phyloP scores from a whole-genome alignment of 2,888 invertebrate species.

The Chymomyza caudatula region DNA sequence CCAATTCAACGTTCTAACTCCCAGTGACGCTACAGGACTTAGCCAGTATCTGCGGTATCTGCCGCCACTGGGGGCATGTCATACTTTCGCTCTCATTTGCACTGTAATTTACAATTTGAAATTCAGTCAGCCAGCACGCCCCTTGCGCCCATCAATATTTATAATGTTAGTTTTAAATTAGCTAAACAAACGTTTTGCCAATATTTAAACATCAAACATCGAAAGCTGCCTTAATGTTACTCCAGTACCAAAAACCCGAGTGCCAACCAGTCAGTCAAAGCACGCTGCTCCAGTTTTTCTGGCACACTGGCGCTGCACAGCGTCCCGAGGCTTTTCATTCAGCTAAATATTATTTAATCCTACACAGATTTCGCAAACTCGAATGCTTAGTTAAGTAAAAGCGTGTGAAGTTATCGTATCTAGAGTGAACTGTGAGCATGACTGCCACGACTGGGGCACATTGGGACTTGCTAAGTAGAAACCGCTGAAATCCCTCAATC shows the following conservation, averaged over 20 bases:
- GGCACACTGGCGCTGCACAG: neutral
- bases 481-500: neutral
- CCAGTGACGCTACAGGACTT: neutral
- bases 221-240: constrained; percentile 34
- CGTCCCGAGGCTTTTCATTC: neutral
- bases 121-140: neutral
- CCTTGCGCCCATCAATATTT: constrained; percentile 55
- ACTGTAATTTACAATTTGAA: constrained; percentile 2
- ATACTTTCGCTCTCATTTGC: constrained; percentile 63
- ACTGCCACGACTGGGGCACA: neutral
- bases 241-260: neutral
- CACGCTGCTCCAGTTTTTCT: neutral
- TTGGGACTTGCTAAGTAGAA: neutral
- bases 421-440: no score
- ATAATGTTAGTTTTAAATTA: constrained; percentile 69
- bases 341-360: neutral
- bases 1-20: neutral
- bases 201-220: constrained; percentile 46
- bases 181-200: constrained; percentile 60
- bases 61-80: constrained; percentile 62
- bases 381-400: neutral
- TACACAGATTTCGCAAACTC: neutral
- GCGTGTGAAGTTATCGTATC: neutral
- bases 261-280: neutral
- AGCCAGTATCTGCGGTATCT: neutral